Evolutionary conservation across 2,113 vertebrate genomes (phyloP), one percentile per base, ranked within the genome.

Genomic region (Speoplatyrhinus poulsoni): DNA sequence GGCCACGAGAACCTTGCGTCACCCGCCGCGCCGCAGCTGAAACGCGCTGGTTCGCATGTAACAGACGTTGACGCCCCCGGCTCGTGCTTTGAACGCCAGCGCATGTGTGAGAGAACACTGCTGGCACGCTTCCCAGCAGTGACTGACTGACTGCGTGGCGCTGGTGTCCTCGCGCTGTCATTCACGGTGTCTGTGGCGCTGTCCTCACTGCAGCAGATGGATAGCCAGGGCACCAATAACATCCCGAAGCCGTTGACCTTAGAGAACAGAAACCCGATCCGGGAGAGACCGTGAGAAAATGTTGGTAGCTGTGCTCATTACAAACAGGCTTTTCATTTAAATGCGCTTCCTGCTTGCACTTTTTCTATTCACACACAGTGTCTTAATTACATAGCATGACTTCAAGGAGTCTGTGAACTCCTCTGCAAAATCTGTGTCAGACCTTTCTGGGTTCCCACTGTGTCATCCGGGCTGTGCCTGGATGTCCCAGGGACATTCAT

Each of bases 351-450:
- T 86, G 75, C 82, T 84, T 76, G 46, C 86, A 81, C 76, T 83
- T 85, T 82, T 76, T 72, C 69, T 82, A 79, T 70, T 80, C 63
- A 67, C 81, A 77, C 83, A 81, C 75, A 77, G 62, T 85, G 64
- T 73, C 68, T 86, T 90, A 88, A 88, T 89, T 86, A 85, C 84
- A 88, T 82, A 81, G 82, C 89, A 86, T 46, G 7, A 58, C 56
- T 32, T 86, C 83, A 86, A 26, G 71, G 71, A 73, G 71, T 88
- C 75, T 70, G 46, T 52, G 76, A 79, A 70, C 77, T 85, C 83
- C 81, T 83, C 77, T 81, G 82, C 83, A 81, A 85, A 3, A 10
- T 89, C 88, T 83, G 84, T 81, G 81, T 82, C 10, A 9, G 50
- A 63, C 82, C 82, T 75, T 76, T 55, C 13, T n/a, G 59, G 78